Base-by-base conservation (phyloP, 2,113 vertebrate species). In the Misgurnus anguillicaudatus region DNA sequence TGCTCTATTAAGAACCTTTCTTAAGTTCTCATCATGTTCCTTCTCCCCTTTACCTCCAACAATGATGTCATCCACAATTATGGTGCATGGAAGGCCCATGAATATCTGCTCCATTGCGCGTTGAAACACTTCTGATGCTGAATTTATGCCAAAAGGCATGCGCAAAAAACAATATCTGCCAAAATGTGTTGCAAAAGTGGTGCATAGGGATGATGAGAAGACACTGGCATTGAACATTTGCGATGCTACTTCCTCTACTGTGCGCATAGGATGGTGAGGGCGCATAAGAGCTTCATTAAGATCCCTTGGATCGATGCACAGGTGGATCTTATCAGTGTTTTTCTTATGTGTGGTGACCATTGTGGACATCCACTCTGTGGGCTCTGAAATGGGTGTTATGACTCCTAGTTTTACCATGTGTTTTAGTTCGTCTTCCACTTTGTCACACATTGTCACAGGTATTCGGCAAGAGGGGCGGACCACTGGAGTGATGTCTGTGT, bases 341-440 rank as follows among this genome's bases (percentile, higher is more conserved):
- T 77, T 77, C n/a, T 66, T 45, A 39, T 66, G 76, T 11, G 19
- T 69, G 9, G 55, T 42, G 3, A 55, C 47, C 75, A 77, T 66
- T 48, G 45, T 55, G 9, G 62, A 77, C 6, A 77, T 21, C 21
- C 75, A 66, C 21, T 66, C 42, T 7, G 62, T 77, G 24, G 75
- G 60, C 42, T 64, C 72, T 75, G 36, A 75, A 19, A 61, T 61
- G 38, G 57, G 57, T 60, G 57, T 21, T 60, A 47, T 47, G 41
- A 67, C 41, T 42, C 63, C 63, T 1, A 66, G 39, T n/a, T 4
- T 19, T 45, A 38, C 42, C 63, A 67, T 67, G 4, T 67, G 10
- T 19, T 67, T 67, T 5, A 67, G 4, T 47, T 45, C 64, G 6
- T 9, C 39, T 6, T 47, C n/a, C 6, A 67, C n/a, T 47, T 67